Evolutionary conservation across 2,113 vertebrate genomes (phyloP), one percentile per base, ranked within the genome.

Genomic region (Coryphaenoides rupestris): DNA sequence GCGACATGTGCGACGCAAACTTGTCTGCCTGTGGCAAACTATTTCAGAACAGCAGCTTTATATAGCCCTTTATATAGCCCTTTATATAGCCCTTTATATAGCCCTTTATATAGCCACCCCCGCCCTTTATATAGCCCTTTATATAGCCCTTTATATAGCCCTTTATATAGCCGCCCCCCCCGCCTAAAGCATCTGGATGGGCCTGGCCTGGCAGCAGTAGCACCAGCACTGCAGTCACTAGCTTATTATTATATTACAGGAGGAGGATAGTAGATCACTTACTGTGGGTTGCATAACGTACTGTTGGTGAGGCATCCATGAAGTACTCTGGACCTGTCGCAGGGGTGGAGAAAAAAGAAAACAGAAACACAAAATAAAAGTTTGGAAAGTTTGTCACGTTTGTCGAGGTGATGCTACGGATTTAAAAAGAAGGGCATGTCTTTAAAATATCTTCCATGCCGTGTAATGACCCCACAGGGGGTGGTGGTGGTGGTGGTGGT

Each of bases 211-310:
- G 45, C 55, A 66, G 57, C 7, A 57, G n/a, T 63, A 14, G 56
- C 10, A 60, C 16, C 52, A 69, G 19, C 22, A n/a, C 47, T 5
- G 13, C 1, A n/a, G 7, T 17, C n/a, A n/a, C 14, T 16, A 50
- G 26, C 17, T 19, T 67, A 52, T 26, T 55, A 50, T 55, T n/a
- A n/a, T n/a, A n/a, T n/a, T n/a, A 60, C 47, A 40, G 33, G 33
- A 57, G 63, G 72, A 72, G 33, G 64, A 74, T 16, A 62, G 56
- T 62, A 22, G 70, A 82, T 70, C 85, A 96, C 95, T 95, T 94
- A 98, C 95, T 93, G 95, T 95, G 89, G 95, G 95, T 94, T 96
- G 95, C 95, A 98, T 95, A 95, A 96, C 94, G 89, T 98, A 98
- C 87, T 94, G 93, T 87, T 95, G 95, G 91, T 97, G 95, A 93